Evolutionary conservation across 2,797 vertebrate genomes (phyloP), one percentile per base, ranked within the genome.

Genomic region (Schizopygopsis malacanthus): DNA sequence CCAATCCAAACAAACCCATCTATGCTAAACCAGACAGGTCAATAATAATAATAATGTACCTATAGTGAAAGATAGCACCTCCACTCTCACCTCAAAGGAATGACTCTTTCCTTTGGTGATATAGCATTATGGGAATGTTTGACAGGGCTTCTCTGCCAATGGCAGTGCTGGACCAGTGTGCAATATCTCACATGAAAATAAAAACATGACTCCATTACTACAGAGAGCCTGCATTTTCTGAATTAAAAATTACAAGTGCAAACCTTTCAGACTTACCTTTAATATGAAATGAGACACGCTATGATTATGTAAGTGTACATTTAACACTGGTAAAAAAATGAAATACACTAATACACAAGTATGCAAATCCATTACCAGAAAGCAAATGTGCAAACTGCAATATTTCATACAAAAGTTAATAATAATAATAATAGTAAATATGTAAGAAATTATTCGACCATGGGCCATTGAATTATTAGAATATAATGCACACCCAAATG

Each of bases 71-170:
- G 45, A 83, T 83, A 65, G 56, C 13, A 33, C 72, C 33, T 65
- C 43, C 37, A 63, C 59, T 77, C 61, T 61, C 9, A 25, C 52
- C 80, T 52, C 85, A 86, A 79, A 79, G 41, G 78, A 85, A 90
- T 73, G 9, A 82, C 33, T 83, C 41, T 82, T 84, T 89, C 75
- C 65, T 67, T 52, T 37, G 52, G 70, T 90, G 71, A 90, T 87
- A 82, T 83, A 86, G 43, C 81, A 71, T 87, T 86, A 89, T 89
- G 75, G 85, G 50, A 65, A 45, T 77, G 54, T 86, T 70, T 82
- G 85, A 75, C 73, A 84, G 79, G 75, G 80, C 37, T 52, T 82
- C 71, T 69, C 67, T 69, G 78, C 83, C 87, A 87, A 69, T 86
- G 84, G 83, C 75, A 1, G 72, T 73, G 41, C 63, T 81, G 25